phyloP scores from a whole-genome alignment of 2,113 vertebrate species.

The Amazona vittata region DNA sequence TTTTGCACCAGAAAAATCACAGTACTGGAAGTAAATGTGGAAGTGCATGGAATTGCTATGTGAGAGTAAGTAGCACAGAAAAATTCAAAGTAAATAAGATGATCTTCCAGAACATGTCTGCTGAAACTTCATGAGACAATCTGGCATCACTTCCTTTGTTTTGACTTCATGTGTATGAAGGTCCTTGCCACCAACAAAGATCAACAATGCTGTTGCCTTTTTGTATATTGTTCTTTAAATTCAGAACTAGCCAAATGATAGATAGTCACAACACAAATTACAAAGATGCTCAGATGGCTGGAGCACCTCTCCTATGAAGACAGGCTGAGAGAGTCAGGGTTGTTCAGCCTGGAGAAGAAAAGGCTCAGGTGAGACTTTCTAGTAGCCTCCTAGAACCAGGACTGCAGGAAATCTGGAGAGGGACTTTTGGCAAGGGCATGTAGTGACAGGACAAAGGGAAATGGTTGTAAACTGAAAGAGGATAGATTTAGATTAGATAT shows the following conservation, averaged over 20 bases:
- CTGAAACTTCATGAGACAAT: not conserved
- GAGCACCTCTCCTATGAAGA: not conserved
- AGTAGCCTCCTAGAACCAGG: fast-evolving
- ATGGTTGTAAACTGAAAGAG: not conserved
- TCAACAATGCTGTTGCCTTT: not conserved
- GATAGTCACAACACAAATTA: not conserved
- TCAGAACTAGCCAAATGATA: not conserved
- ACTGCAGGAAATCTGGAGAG: not conserved
- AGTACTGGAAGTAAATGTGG: fast-evolving
- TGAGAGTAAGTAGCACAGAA: not conserved
- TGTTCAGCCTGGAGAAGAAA: not conserved
- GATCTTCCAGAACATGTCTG: not conserved
- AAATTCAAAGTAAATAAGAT: not conserved
- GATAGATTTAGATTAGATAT: not conserved
- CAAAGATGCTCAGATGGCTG: not conserved
- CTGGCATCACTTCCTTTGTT: not conserved
- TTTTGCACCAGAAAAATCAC: not conserved
- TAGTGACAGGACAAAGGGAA: not conserved
- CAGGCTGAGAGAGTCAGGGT: not conserved
- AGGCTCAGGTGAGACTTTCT: not conserved
- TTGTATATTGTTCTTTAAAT: not conserved
- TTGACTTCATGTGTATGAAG: not conserved
- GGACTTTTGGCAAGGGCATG: not conserved
- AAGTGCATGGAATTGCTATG: not conserved
- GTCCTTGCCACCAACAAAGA: not conserved